Evolutionary conservation across 2,888 invertebrate genomes (phyloP), one percentile per base, ranked within the genome.

Genomic region (Chymomyza caudatula): DNA sequence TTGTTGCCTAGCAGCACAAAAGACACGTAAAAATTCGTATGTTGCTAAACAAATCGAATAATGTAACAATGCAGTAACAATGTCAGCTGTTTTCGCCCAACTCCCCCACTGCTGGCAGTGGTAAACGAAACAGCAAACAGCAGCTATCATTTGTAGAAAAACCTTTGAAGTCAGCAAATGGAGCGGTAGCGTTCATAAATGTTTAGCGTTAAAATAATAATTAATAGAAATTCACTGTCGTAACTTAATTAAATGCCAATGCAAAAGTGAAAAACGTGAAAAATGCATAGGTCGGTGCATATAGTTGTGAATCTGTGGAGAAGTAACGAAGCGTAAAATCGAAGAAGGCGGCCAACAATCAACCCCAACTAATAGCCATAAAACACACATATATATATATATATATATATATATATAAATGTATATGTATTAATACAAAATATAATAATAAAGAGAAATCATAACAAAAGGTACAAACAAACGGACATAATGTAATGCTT

Each of bases 311-410:
- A 67, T 72, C 82, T 82, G 79, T 67, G 83, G 70, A 74, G 79
- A 72, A 74, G 69, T 72, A 79, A 68, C 69, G 77, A 71, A 82
- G 79, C 77, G 77, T 80, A 67, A 82, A 74, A 82, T 75, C 68
- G 68, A 72, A 37, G 68, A 72, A 37, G 29, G 79, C 82, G 70
- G 69, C 59, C 66, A 71, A 67, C 74, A 76, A 73, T 69, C 71
- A 84, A 59, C 53, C 62, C 56, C 62, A 64, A 57, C 66, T 63
- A 65, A 62, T 23, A 62, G 67, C 69, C 65, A 59, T 49, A 52
- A n/a, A 22, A 70, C 47, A 60, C 61, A 51, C 65, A 72, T 54
- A 65, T 63, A 57, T 52, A 67, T 20, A 64, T 60, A 69, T 61
- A 53, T 56, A 64, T 44, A 56, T n/a, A n/a, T n/a, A 70, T 44